Conservation (phyloP, 1,140 invertebrate species). For the Eufriesea mexicana region DNA sequence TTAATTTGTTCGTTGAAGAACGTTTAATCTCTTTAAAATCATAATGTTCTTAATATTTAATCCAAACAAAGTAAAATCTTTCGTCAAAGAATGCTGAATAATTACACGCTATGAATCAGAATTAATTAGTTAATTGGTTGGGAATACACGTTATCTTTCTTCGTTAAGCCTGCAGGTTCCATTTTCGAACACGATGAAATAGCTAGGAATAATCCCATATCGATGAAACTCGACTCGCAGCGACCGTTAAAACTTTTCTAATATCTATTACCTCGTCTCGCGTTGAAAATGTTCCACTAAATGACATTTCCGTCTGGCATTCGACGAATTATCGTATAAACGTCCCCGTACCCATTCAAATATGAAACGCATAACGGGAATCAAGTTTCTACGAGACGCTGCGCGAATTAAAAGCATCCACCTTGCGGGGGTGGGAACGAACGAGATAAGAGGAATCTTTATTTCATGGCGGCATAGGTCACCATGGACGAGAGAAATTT, state of each 20-base stretch:
- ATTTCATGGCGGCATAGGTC: background rate
- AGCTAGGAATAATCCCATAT: background rate
- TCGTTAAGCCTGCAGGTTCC: no score
- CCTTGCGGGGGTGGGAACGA: background rate
- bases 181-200: no score
- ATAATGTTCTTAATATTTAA: no score
- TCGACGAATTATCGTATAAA: background rate
- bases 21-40: no score
- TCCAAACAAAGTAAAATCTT: no score
- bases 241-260: background rate
- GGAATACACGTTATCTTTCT: no score
- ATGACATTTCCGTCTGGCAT: background rate
- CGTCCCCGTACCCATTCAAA: background rate
- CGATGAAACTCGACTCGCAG: no score
- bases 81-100: no score
- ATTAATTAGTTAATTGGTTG: no score
- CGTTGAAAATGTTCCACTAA: background rate
- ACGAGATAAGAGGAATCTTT: constrained; percentile 1
- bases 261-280: background rate
- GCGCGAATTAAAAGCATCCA: background rate
- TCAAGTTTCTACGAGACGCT: background rate
- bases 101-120: no score
- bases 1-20: no score
- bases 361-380: background rate
- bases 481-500: background rate